Base-by-base conservation (phyloP, 1,140 invertebrate genomes). In the Zaprionus ornatus region DNA sequence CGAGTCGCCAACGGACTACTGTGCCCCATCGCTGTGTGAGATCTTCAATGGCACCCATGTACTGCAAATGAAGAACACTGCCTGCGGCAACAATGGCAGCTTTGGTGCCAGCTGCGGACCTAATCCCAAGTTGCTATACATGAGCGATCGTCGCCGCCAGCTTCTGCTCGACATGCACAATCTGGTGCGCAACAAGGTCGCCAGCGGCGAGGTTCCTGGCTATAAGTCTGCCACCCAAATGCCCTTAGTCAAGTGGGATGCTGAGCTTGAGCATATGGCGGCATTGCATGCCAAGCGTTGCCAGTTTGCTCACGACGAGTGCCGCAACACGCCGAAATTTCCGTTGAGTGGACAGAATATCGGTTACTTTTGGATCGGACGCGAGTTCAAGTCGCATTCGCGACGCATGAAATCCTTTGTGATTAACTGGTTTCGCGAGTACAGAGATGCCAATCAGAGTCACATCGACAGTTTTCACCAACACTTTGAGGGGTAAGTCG, bases 131-230 rank as follows among this genome's bases (percentile, higher is more conserved):
- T 56, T 92, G 2, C 66, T 92, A 15, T 61, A 79, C 15, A 92
- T 92, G 91, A 92, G 79, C 48, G 74, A 81, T 13, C 64, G 91
- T 6, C 80, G 91, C 1, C 82, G 83, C 0, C 78, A 87, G 15
- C 73, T 91, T 6, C 62, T 92, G 19, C 67, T 92, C 23, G 91
- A 88, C 56, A 81, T 91, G 78, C 91, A 92, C 54, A 92, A 92
- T 69, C 57, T 90, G 74, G 86, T 90, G 21, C 78, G 91, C 15
- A 71, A 75, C 17, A 75, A 77, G 40, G 82, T 92, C 2, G 91
- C 91, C 4, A 50, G 50, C 10, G 91, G 91, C 0, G 27, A 79
- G 10, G 45, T 92, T 17, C 35, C 64, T 3, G 90, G 90, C 17
- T 92, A 91, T 54, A 37, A 59, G 4, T 29, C 86, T 1, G 91